phyloP scores from a whole-genome alignment of 2,113 vertebrate genomes.

The Xiphias gladius region DNA sequence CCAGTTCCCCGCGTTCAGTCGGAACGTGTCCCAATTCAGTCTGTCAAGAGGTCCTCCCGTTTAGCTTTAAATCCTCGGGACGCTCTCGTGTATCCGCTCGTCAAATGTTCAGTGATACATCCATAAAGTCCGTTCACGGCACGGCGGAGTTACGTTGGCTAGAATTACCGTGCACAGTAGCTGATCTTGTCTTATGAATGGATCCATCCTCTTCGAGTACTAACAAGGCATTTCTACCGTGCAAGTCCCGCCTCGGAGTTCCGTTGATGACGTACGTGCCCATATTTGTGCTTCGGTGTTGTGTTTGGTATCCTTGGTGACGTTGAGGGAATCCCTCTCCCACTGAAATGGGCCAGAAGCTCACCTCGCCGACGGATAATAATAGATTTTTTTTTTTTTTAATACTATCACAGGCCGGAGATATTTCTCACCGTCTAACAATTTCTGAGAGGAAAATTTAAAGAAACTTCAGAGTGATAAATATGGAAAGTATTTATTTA shows the following conservation, averaged over 20 bases:
- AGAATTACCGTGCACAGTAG: slow-evolving; percentile 68
- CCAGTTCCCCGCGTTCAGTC: slow-evolving; percentile 71
- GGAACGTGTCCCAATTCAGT: slow-evolving; percentile 59
- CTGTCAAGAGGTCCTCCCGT: slow-evolving; percentile 44
- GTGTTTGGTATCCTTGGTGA: slow-evolving; percentile 99
- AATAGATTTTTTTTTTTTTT: slow-evolving; percentile 86
- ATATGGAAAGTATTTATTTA: slow-evolving; percentile 72
- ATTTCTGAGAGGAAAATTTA: slow-evolving; percentile 75
- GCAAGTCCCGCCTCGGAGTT: slow-evolving; percentile 89
- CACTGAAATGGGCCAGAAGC: slow-evolving; percentile 82
- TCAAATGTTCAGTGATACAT: slow-evolving; percentile 70
- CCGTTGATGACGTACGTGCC: slow-evolving; percentile 99
- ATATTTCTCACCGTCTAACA: slow-evolving; percentile 83
- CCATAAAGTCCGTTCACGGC: slow-evolving; percentile 77
- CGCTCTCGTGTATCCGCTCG: slow-evolving; percentile 17
- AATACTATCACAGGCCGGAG: slow-evolving; percentile 77
- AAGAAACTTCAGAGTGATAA: slow-evolving; percentile 54
- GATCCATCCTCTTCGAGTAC: slow-evolving; percentile 79
- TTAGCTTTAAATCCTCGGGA: slow-evolving; percentile 58
- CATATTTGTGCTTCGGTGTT: slow-evolving; percentile 91
- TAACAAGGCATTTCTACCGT: slow-evolving; percentile 70
- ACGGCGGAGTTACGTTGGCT: slow-evolving; percentile 51
- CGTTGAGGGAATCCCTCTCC: slow-evolving; percentile 98
- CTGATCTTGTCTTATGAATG: slow-evolving; percentile 91
- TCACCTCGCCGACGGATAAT: slow-evolving; percentile 84